Evolutionary conservation across 2,113 vertebrate genomes (phyloP).

Genomic region (Prietella phreatophila): DNA sequence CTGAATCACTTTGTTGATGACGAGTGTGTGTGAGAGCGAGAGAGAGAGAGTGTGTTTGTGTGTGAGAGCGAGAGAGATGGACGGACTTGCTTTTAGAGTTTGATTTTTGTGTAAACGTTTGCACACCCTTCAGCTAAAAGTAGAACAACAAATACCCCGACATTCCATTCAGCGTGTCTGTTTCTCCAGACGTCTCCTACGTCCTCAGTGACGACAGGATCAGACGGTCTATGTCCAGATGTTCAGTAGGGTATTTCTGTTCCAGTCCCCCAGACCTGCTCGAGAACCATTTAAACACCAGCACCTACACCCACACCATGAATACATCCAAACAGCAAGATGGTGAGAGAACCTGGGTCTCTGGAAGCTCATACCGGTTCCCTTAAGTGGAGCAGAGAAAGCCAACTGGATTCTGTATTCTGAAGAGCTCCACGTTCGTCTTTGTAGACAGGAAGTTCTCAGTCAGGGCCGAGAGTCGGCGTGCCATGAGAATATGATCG

Average conservation of each 20-base stretch:
- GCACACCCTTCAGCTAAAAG: background rate
- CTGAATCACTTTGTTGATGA: too few relatives aligned
- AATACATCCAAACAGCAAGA: background rate
- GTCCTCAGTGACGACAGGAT: too few relatives aligned
- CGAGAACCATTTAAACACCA: background rate
- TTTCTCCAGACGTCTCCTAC: background rate
- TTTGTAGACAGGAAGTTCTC: background rate
- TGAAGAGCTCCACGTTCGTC: background rate
- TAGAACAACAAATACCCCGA: background rate
- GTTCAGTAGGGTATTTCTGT: background rate
- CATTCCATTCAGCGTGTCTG: background rate
- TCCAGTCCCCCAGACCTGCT: background rate
- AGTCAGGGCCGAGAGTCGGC: background rate
- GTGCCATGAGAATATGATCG: background rate
- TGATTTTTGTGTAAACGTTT: background rate
- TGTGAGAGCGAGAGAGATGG: background rate
- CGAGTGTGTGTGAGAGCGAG: too few relatives aligned
- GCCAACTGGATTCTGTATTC: rapidly evolving
- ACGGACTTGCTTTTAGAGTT: background rate
- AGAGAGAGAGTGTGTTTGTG: background rate
- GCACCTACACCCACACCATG: too few relatives aligned
- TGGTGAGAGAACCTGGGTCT: background rate
- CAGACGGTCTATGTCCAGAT: too few relatives aligned
- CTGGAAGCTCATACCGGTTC: background rate
- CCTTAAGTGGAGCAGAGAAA: background rate